Conservation (phyloP, 2,113 vertebrate genomes). For the Chionomys nivalis region DNA sequence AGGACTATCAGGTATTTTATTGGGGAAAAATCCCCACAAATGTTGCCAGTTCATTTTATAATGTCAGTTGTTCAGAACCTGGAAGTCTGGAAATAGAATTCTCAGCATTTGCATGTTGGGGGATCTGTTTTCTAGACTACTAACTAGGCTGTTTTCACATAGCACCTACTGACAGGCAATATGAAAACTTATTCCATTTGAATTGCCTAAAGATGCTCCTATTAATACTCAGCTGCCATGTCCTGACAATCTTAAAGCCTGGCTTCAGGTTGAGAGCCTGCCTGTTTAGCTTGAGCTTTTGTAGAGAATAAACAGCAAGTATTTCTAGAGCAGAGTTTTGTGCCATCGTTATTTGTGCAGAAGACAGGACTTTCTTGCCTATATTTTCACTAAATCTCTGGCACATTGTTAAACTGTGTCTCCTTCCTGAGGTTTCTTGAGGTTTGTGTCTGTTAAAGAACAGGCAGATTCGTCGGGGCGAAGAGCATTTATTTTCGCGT, state of each 20-base stretch:
- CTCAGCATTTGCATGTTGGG: not conserved
- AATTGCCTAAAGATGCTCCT: slow-evolving; percentile 78
- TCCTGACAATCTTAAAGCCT: slow-evolving; percentile 82
- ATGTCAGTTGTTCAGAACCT: not conserved
- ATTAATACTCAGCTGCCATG: slow-evolving; percentile 61
- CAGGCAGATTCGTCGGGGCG: not conserved
- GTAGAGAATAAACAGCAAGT: slow-evolving; percentile 81
- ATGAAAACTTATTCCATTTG: slow-evolving; percentile 78
- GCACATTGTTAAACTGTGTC: slow-evolving; percentile 80
- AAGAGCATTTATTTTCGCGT: not conserved
- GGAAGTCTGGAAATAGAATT: not conserved
- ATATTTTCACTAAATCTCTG: slow-evolving; percentile 78
- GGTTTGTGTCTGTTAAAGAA: slow-evolving; percentile 6
- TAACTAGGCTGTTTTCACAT: not conserved
- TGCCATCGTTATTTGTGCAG: slow-evolving; percentile 78
- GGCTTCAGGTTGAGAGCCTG: slow-evolving; percentile 71
- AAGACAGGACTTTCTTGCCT: slow-evolving; percentile 73
- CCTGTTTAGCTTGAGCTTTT: slow-evolving; percentile 82
- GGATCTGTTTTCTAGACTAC: not conserved
- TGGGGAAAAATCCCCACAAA: slow-evolving; percentile 16
- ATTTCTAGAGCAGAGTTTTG: slow-evolving; percentile 80
- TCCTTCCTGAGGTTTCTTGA: not conserved
- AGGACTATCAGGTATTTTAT: not conserved
- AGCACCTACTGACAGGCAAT: not conserved
- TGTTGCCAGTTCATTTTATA: not conserved